Percentiles rank a stretch among this genome's conserved stretches.
phyloP scores from a whole-genome alignment of 2,888 invertebrate genomes.

The Hylaea fasciaria region DNA sequence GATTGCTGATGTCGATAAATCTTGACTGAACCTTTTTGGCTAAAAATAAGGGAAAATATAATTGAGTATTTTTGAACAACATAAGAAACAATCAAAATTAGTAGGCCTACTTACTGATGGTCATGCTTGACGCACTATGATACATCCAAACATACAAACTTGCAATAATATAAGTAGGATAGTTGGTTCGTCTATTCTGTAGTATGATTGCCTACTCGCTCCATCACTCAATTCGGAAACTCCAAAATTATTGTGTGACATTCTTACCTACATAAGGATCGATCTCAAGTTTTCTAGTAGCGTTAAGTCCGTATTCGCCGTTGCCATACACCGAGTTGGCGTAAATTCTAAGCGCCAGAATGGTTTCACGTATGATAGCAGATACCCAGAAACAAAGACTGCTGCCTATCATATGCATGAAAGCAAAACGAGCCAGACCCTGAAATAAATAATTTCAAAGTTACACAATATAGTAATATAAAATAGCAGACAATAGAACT shows the following conservation, averaged over 20 bases:
- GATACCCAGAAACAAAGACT: conserved; percentile 93
- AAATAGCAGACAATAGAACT: too few relatives aligned
- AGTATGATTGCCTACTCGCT: too few relatives aligned
- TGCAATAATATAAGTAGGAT: too few relatives aligned
- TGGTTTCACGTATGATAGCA: conserved; percentile 90
- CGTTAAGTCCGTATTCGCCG: conserved; percentile 38
- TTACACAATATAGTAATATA: too few relatives aligned
- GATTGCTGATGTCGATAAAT: conserved; percentile 67
- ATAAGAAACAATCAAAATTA: too few relatives aligned
- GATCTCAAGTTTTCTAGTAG: conserved; percentile 26
- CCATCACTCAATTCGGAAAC: too few relatives aligned
- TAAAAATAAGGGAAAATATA: conserved; percentile 8
- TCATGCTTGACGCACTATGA: too few relatives aligned
- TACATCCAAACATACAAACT: too few relatives aligned
- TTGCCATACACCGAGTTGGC: conserved; percentile 65
- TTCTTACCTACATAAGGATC: conserved; percentile 23
- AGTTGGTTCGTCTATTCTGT: too few relatives aligned
- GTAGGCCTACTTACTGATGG: too few relatives aligned
- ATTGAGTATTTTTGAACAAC: too few relatives aligned
- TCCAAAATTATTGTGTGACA: background rate
- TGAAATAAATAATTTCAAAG: conserved; percentile 45
- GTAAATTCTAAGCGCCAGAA: conserved; percentile 86
- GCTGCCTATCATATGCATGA: conserved; percentile 92
- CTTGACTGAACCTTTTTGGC: conserved; percentile 32
- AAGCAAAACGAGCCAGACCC: conserved; percentile 88